Evolutionary conservation across 2,888 invertebrate species (phyloP), one percentile per base, ranked within the genome.

Genomic region (Ceriagrion tenellum): DNA sequence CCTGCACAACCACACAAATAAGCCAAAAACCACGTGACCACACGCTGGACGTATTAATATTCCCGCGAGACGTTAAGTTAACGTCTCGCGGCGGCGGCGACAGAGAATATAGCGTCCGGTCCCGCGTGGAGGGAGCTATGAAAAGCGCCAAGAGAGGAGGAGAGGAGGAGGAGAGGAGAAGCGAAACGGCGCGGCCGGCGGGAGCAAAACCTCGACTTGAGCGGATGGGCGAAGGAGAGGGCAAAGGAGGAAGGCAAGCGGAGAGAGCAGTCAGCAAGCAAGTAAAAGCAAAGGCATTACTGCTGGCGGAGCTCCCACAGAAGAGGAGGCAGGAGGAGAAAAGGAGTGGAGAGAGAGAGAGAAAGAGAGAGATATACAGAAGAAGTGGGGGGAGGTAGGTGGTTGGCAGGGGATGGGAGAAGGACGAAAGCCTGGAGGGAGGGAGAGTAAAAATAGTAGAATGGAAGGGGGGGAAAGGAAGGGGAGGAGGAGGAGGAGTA

Each of bases 81-180:
- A n/a, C n/a, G n/a, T 47, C 8, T 69, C 69, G 69, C 20, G 69
- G 69, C 23, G 69, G 63, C 63, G 23, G 63, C 69, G 26, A 69
- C 26, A 69, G 26, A 69, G 63, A n/a, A n/a, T n/a, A 47, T 47
- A 47, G 47, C 47, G 47, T 47, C 47, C 47, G 8, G 47, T 47
- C 47, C 8, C 47, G 47, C 47, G 47, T 4, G n/a, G 47, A 47
- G 59, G 20, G 20, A 59, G 18, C 59, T 59, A 59, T 59, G 95
- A 63, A n/a, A 95, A 95, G 56, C 63, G 88, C 93, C n/a, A 93
- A 91, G 12, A 95, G 88, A n/a, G 95, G 88, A 0, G 95, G 56
- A 63, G 74, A 59, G 35, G 88, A 59, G n/a, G 30, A 47, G 26
- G n/a, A 88, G n/a, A 89, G 89, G 18, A 95, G 59, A 59, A 59